Percentiles rank a stretch among this genome's conserved stretches.
Conservation (phyloP, 2,888 invertebrate genomes). For the Drosophila phalerata region DNA sequence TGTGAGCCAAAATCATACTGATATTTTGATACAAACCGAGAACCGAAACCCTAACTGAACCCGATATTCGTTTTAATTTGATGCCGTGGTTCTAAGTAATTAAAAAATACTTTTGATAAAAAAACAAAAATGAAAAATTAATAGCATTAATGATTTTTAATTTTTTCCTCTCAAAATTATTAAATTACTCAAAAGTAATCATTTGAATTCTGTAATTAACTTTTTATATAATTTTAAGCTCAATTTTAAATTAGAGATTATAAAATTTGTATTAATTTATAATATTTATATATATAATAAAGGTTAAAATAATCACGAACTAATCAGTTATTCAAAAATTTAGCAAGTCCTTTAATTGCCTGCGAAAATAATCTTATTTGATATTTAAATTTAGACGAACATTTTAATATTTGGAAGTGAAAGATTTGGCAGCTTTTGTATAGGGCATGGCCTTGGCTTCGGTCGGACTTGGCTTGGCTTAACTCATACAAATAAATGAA, state of each 20-base stretch:
- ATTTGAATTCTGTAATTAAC: too few relatives aligned
- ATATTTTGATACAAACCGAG: too few relatives aligned
- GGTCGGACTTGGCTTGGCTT: constrained; percentile 27
- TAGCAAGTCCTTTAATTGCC: background rate
- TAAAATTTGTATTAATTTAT: background rate
- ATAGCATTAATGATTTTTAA: too few relatives aligned
- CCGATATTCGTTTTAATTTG: too few relatives aligned
- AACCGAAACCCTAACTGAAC: too few relatives aligned
- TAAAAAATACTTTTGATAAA: too few relatives aligned
- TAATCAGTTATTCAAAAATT: constrained; percentile 11
- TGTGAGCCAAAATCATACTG: too few relatives aligned
- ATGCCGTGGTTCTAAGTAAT: too few relatives aligned
- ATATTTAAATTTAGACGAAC: constrained; percentile 38
- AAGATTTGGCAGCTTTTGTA: constrained; percentile 37
- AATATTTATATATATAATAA: background rate
- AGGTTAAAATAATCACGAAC: background rate
- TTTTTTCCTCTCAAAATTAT: too few relatives aligned
- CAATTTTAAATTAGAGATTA: background rate
- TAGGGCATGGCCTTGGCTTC: constrained; percentile 29
- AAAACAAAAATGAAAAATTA: too few relatives aligned
- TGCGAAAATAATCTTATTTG: background rate
- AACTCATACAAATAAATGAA: constrained; percentile 54
- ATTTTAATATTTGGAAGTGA: constrained; percentile 63
- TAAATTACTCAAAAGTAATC: too few relatives aligned
- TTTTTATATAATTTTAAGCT: background rate